Evolutionary conservation across 2,113 vertebrate genomes (phyloP), one percentile per base, ranked within the genome.

Genomic region (Gyps fulvus): DNA sequence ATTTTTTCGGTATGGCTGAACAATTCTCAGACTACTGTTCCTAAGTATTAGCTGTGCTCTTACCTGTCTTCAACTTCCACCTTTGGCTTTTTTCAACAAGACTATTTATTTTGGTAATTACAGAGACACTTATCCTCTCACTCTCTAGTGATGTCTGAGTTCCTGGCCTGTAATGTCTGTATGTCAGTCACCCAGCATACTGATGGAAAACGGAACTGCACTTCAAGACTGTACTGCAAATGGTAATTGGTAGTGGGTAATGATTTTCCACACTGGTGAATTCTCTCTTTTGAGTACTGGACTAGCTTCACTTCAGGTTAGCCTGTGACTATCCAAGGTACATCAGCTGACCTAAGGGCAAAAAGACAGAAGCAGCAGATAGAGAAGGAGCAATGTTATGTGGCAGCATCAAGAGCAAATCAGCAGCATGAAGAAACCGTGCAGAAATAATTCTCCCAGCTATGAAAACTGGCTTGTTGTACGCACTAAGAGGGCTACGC

Each of bases 81-180:
- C 70, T 89, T 62, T 90, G 77, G 66, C 66, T 95, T 95, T 94
- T 90, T 76, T 71, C 63, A 96, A 73, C 73, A 90, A 66, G 36
- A 76, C 69, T 72, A 95, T 88, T 95, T 57, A 93, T 86, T 95
- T 88, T 87, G 83, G 89, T 80, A 74, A 86, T 79, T 92, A 83
- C 61, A 66, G 61, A 86, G 80, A 80, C 77, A 82, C 74, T 89
- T 79, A 86, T 86, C 16, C 57, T 43, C 70, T 59, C 21, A 45
- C 45, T 92, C 50, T 61, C 63, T 26, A 45, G 52, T 58, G 77
- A 66, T 47, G 42, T 43, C 78, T 78, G 81, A 80, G 87, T 38
- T 90, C 58, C 77, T 78, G 83, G 78, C 59, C 89, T 86, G 58
- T 45, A 84, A 38, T 62, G 58, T 62, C 63, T 92, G 40, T 45